Conservation (phyloP, 2,113 vertebrate genomes). For the Oenanthe melanoleuca region DNA sequence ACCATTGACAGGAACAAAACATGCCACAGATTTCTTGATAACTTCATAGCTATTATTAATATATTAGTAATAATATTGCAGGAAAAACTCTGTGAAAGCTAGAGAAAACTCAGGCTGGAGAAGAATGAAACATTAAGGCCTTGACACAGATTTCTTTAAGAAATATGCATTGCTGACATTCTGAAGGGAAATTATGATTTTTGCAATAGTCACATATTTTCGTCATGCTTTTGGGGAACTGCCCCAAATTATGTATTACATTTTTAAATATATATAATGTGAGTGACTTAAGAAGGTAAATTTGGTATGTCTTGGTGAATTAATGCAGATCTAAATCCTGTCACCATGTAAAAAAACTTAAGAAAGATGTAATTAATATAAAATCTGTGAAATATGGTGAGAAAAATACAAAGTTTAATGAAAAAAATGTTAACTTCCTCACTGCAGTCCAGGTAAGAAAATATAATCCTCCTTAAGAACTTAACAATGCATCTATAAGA, state of each 20-base stretch:
- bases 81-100: background rate
- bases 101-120: background rate
- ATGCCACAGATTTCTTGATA: background rate
- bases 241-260: background rate
- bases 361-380: background rate
- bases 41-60: background rate
- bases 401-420: background rate
- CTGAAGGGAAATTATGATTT: background rate
- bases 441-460: background rate
- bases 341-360: background rate
- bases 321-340: background rate
- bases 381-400: background rate
- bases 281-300: background rate
- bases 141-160: background rate
- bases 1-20: background rate
- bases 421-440: background rate
- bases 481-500: background rate
- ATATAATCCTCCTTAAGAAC: background rate
- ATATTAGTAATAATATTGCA: background rate
- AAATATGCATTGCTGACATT: accelerated
- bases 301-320: background rate
- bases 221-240: background rate
- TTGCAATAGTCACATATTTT: background rate
- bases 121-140: background rate
- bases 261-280: background rate